These are phyloP conservation scores for Drosophila kurseongensis DNA, from an alignment of 1,140 invertebrate genomes.

Conservation along the genomic window DNA sequence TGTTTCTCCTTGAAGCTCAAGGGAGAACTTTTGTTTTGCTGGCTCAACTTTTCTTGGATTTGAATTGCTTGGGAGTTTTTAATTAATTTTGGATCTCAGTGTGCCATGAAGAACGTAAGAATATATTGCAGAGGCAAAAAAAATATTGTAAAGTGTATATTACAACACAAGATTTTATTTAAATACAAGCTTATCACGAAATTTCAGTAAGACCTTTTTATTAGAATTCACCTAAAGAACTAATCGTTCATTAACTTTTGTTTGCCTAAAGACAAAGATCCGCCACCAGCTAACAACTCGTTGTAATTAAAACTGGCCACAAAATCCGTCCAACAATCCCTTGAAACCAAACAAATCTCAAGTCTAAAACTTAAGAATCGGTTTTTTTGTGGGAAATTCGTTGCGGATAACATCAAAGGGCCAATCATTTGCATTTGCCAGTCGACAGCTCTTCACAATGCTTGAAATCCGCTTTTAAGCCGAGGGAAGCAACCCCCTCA, in stretches of 20 bases:
- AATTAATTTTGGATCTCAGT: constrained; percentile 35
- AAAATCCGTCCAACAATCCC: neutral
- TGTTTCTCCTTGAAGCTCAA: neutral
- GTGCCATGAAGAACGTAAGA: neutral
- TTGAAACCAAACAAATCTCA: constrained; percentile 17
- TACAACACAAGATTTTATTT: no score
- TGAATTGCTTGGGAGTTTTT: constrained; percentile 41
- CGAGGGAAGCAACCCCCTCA: neutral
- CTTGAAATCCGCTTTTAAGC: constrained; percentile 44
- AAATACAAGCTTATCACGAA: no score
- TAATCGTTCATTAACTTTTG: neutral
- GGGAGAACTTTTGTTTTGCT: constrained; percentile 44
- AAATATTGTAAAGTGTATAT: no score
- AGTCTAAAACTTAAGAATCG: constrained; percentile 22
- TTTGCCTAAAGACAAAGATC: neutral
- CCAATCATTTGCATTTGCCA: constrained; percentile 58
- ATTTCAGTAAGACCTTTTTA: neutral
- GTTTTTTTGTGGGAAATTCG: constrained; percentile 1
- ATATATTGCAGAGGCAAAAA: neutral
- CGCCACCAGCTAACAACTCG: no score
- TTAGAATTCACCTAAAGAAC: neutral
- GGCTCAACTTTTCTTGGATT: constrained; percentile 26
- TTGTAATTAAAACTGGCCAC: constrained; percentile 31
- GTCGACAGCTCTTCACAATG: constrained; percentile 46
- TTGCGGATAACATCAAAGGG: constrained; percentile 46